A percentile compares a stretch with the other conserved stretches of the same genome.
phyloP scores from a whole-genome alignment of 2,888 invertebrate species.

The Corythucha ciliata region DNA sequence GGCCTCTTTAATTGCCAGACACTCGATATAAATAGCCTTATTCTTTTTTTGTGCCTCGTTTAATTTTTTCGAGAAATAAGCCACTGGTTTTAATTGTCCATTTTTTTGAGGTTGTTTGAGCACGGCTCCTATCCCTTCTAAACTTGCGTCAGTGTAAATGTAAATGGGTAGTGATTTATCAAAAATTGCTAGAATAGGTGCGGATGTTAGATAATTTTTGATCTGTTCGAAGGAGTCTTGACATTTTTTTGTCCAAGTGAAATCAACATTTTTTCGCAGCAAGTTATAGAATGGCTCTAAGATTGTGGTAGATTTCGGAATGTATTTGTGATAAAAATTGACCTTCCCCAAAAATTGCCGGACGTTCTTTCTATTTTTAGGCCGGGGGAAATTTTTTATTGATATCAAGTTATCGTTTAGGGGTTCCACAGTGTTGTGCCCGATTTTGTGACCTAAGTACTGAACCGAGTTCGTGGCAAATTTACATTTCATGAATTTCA shows the following conservation, averaged over 20 bases:
- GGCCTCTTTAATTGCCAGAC: constrained; percentile 24
- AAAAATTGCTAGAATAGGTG: constrained; percentile 36
- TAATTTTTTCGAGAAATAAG: constrained; percentile 28
- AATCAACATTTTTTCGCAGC: constrained; percentile 20
- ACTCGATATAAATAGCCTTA: constrained; percentile 25
- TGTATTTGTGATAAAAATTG: constrained; percentile 21
- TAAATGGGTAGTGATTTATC: constrained; percentile 27
- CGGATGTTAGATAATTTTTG: constrained; percentile 28
- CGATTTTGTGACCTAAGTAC: constrained; percentile 22
- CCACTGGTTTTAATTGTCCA: constrained; percentile 18
- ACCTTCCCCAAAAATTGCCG: constrained; percentile 21
- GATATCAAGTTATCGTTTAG: constrained; percentile 17
- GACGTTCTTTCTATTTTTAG: constrained; percentile 18
- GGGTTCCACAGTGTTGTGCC: constrained; percentile 16
- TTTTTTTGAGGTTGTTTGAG: constrained; percentile 30
- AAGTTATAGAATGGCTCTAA: constrained; percentile 22
- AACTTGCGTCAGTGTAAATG: constrained; percentile 33
- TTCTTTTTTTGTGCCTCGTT: constrained; percentile 21
- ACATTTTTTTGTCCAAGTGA: constrained; percentile 16
- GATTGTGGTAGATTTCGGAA: constrained; percentile 11
- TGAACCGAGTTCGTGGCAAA: constrained; percentile 20
- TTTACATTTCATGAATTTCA: constrained; percentile 21
- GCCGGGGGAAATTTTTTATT: constrained; percentile 18
- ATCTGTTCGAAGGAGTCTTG: constrained; percentile 13
- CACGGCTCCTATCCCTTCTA: constrained; percentile 33